Conservation (phyloP, 1,140 invertebrate species). For the Cotesia glomerata region DNA sequence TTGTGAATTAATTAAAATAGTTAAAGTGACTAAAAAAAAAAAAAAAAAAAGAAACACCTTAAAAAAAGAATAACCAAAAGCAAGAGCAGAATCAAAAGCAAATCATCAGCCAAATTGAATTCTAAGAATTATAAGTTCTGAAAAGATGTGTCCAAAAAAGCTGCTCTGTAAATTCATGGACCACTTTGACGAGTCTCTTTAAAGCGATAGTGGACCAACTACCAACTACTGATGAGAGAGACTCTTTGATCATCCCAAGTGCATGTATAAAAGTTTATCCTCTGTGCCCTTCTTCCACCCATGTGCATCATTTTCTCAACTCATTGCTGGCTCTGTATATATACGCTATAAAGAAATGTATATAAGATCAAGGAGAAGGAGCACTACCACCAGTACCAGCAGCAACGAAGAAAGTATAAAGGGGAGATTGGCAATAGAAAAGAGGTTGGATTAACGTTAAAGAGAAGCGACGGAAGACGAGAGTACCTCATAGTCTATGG, state of each 20-base stretch:
- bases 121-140: not conserved
- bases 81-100: not conserved
- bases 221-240: not conserved
- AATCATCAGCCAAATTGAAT: not conserved
- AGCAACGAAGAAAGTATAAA: constrained; percentile 3
- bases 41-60: no score
- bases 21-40: no score
- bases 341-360: not conserved
- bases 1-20: no score
- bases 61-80: no score
- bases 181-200: constrained; percentile 24
- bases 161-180: not conserved
- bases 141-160: not conserved
- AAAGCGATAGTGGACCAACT: not conserved
- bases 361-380: not conserved
- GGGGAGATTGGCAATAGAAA: constrained; percentile 25
- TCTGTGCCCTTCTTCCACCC: not conserved
- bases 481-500: constrained; percentile 48
- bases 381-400: not conserved
- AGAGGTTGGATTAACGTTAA: constrained; percentile 40
- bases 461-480: constrained; percentile 30
- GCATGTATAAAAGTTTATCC: not conserved
- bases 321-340: not conserved
- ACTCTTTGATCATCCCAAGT: constrained; percentile 31
- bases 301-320: not conserved